Base-by-base conservation (phyloP, 2,888 invertebrate genomes). In the Coleophora flavipennella region DNA sequence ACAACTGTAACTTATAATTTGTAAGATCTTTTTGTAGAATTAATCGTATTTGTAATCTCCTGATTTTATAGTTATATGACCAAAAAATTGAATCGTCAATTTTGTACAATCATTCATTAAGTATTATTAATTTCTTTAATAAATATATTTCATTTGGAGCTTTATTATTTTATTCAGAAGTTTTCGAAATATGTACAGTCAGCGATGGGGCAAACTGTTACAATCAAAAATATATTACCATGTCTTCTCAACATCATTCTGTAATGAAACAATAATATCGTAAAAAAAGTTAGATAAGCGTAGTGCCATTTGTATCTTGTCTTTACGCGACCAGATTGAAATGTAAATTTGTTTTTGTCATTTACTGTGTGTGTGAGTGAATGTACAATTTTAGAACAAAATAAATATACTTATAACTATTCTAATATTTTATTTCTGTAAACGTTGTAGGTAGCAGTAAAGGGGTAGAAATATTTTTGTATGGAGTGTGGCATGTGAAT, bases 71-170 rank as follows among this genome's bases (percentile, higher is more conserved):
- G 26, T 37, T n/a, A 7, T 31, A 37, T 37, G 27, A 38, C 37
- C 31, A 37, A 67, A 69, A 62, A 64, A 63, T 58, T 55, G 43
- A 54, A 57, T 59, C 63, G 65, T 62, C 67, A 64, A 67, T 67
- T 69, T 67, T 69, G 65, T 77, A 75, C 77, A 73, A 59, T 67
- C 20, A 20, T 20, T 72, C 69, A 64, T 66, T n/a, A 46, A 66
- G 83, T 81, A 83, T 83, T 83, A 83, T 83, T 83, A 80, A 79
- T 75, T 77, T 79, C 72, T 72, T 64, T 68, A 78, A 74, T 75
- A 75, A 78, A 80, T 69, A 72, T 69, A 69, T 75, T 76, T 29
- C 42, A 38, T 42, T 46, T 42, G 31, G 25, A 38, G 37, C n/a
- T 41, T 43, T 35, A 27, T 39, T 42, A 25, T 44, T 41, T 36